Base-by-base conservation (phyloP, 2,797 vertebrate genomes). In the Oceanodroma leucorhoa region DNA sequence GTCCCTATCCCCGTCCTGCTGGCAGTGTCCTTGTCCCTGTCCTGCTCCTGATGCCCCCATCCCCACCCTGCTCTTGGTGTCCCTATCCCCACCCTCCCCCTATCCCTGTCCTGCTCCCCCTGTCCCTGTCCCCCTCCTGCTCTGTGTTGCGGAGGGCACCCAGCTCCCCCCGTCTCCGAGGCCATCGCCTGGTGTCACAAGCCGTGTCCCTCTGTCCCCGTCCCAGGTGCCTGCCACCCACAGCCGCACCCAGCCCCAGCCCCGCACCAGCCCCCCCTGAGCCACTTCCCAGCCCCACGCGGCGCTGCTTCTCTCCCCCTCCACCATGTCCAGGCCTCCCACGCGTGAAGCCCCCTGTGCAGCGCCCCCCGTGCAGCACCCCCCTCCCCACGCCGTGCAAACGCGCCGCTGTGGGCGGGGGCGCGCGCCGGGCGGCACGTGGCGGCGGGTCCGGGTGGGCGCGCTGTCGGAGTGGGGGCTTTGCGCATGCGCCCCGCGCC, bases 401-500 rank as follows among this genome's bases (percentile, higher is more conserved):
- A 38, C 38, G 38, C 9, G n/a, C n/a, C 38, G 38, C 38, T 38
- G 38, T 38, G n/a, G n/a, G 36, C 36, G 58, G 36, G 36, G 36
- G 34, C 57, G 58, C 58, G 58, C 57, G 57, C 57, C 23, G 34
- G 57, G 57, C 57, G 36, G 58, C 58, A 48, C 65, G 36, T 30
- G 48, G 50, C 67, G 30, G 19, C 46, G 34, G 26, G 62, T 21
- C 62, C 20, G 36, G 23, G 30, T 14, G 69, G 50, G 36, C 6
- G 34, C 23, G 23, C 21, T 51, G 51, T 29, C 38, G 38, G 38
- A 38, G 9, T n/a, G 27, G 55, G 51, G 69, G 38, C 61, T 53
- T 16, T 22, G 83, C 83, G 83, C 83, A 36, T 40, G 93, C 43
- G 72, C 95, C 95, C 32, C 95, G 53, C 53, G 72, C 86, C 77